A percentile compares a stretch with the other conserved stretches of the same genome.
Conservation (phyloP, 1,140 invertebrate genomes). For the Caenorhabditis tropicalis region DNA sequence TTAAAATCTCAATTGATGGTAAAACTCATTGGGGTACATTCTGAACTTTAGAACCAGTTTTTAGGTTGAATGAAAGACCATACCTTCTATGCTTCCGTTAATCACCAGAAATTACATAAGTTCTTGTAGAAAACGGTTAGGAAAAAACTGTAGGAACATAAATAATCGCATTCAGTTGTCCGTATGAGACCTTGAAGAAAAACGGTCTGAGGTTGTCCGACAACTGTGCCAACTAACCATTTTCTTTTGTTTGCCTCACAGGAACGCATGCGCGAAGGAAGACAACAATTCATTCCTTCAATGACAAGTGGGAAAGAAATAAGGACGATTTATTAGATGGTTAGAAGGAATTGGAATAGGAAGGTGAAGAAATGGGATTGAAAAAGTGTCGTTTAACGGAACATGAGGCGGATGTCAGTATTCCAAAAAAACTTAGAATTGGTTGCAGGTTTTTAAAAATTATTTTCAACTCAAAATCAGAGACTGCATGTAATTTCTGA, state of each 20-base stretch:
- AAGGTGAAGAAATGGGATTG: neutral
- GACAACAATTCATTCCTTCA: conserved; percentile 36
- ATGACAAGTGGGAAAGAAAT: conserved; percentile 36
- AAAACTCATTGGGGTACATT: too few species aligned
- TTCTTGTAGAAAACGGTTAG: too few species aligned
- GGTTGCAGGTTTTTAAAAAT: too few species aligned
- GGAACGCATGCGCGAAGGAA: conserved; percentile 34
- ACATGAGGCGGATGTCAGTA: too few species aligned
- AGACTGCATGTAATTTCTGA: too few species aligned
- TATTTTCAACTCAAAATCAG: too few species aligned
- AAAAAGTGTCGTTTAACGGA: neutral
- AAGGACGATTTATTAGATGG: conserved; percentile 17
- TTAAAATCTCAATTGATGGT: conserved; percentile 1
- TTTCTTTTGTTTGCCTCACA: conserved; percentile 20
- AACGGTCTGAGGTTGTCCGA: conserved; percentile 31
- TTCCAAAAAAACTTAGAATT: too few species aligned
- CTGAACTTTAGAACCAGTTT: too few species aligned
- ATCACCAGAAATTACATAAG: too few species aligned
- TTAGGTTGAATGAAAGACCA: too few species aligned
- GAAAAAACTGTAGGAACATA: neutral
- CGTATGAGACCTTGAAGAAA: neutral
- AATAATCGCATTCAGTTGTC: neutral
- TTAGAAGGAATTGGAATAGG: neutral
- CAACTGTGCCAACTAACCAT: conserved; percentile 37
- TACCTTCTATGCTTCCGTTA: too few species aligned